Percentiles rank a stretch among this genome's conserved stretches.
phyloP scores from a whole-genome alignment of 2,797 vertebrate genomes.

The Ficedula albicollis region DNA sequence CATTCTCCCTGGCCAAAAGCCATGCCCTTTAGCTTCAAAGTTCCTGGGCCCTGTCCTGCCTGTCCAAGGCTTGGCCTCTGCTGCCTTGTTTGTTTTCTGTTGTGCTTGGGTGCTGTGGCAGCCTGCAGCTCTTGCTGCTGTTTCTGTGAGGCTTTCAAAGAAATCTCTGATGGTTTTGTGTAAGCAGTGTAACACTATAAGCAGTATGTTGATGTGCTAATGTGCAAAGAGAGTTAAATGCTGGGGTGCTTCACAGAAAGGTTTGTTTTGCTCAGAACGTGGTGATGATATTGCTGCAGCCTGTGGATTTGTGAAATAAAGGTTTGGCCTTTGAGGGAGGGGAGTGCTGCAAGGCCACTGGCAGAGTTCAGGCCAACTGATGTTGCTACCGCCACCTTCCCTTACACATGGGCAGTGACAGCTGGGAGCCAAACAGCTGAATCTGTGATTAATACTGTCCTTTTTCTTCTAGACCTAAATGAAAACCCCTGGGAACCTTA shows the following conservation, averaged over 20 bases:
- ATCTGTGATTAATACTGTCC: neutral
- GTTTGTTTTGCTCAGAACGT: neutral
- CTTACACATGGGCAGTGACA: neutral
- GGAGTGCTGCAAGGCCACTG: neutral
- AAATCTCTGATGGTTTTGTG: neutral
- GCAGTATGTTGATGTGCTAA: neutral
- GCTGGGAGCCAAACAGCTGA: neutral
- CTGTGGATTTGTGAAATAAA: neutral
- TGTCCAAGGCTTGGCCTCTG: neutral
- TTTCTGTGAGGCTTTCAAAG: fast-evolving
- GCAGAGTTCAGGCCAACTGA: neutral
- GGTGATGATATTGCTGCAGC: neutral
- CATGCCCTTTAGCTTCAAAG: neutral
- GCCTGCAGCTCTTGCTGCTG: neutral
- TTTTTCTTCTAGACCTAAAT: neutral
- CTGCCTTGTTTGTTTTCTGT: neutral
- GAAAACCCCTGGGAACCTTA: neutral
- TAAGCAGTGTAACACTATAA: neutral
- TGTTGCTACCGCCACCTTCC: neutral
- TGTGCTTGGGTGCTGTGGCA: neutral
- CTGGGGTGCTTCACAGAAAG: neutral
- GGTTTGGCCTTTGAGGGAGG: neutral
- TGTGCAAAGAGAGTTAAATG: neutral
- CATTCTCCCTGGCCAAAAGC: neutral
- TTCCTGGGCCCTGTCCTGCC: neutral